Base-by-base conservation (phyloP, 2,113 vertebrate genomes). In the Calypte anna region DNA sequence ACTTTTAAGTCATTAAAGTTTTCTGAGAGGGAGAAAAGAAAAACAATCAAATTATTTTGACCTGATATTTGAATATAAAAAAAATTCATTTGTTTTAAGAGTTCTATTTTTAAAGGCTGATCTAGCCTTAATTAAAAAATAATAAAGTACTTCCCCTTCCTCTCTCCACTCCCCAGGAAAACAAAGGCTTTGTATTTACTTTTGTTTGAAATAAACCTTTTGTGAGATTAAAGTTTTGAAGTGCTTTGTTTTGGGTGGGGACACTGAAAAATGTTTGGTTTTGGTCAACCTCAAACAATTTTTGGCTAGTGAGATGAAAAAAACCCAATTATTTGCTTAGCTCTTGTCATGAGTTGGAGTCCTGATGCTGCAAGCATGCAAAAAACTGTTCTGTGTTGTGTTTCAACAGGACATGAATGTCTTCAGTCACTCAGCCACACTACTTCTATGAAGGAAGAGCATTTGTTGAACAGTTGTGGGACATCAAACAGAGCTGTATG, bases 401-500 rank as follows among this genome's bases (percentile, higher is more conserved):
- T 82, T 94, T 94, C 28, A 1, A 22, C 51, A 0, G 7, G 75
- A 88, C 87, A 74, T 14, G 58, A 74, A 51, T 44, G 46, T 51
- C 82, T 95, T 62, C 63, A 81, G 31, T 23, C 3, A 70, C 55
- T 51, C 70, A 55, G 61, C 68, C 82, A 94, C 83, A 78, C 16
- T 19, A 64, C 61, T 88, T 33, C 48, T 72, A 20, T 0, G 6
- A 81, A 90, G 44, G 48, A 93, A 61, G 28, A 92, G 59, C 76
- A 90, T 93, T 96, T 93, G 86, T 67, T 86, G 51, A 94, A 81
- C 95, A 96, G 82, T 96, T 95, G 90, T 93, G 72, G 79, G 46
- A 83, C 80, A 48, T 55, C 43, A 86, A 79, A 24, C 9, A 13
- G 82, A 72, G 16, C 23, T 55, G 43, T 58, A 61, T 1, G 24